A percentile compares a stretch with the other conserved stretches of the same genome.
These are phyloP conservation scores for Rhagium mordax DNA, from an alignment of 2,888 invertebrate species.

Conservation along the genomic window DNA sequence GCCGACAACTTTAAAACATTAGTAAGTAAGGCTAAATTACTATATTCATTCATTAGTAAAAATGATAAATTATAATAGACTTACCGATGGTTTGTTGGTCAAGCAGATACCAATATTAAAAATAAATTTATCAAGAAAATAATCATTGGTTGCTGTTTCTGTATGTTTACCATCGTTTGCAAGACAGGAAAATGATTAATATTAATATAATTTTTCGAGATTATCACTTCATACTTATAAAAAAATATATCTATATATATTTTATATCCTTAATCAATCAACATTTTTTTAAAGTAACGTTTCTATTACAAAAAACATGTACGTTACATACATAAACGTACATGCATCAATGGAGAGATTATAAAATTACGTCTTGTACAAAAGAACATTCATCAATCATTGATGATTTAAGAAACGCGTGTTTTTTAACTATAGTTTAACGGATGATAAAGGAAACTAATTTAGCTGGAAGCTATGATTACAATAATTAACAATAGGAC, in stretches of 20 bases:
- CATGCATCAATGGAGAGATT: not conserved
- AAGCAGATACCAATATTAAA: too few species aligned
- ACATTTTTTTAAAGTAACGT: not conserved
- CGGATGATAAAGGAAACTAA: not conserved
- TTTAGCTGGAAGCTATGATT: not conserved
- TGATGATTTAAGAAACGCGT: not conserved
- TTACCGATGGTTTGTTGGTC: too few species aligned
- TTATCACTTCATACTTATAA: not conserved
- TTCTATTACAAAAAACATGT: not conserved
- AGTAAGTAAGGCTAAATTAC: too few species aligned
- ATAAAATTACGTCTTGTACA: not conserved
- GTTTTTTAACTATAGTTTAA: not conserved
- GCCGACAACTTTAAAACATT: too few species aligned
- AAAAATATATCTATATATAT: not conserved
- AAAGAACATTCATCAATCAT: not conserved
- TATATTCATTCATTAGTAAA: too few species aligned
- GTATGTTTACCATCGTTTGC: not conserved
- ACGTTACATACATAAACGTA: not conserved
- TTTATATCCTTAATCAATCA: not conserved
- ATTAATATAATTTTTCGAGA: too few species aligned
- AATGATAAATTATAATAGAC: too few species aligned
- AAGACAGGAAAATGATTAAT: not conserved
- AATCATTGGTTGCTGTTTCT: too few species aligned
- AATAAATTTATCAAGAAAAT: too few species aligned
- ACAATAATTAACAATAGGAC: not conserved